Evolutionary conservation across 2,888 invertebrate genomes (phyloP), one percentile per base, ranked within the genome.

Genomic region (Meganola albula): DNA sequence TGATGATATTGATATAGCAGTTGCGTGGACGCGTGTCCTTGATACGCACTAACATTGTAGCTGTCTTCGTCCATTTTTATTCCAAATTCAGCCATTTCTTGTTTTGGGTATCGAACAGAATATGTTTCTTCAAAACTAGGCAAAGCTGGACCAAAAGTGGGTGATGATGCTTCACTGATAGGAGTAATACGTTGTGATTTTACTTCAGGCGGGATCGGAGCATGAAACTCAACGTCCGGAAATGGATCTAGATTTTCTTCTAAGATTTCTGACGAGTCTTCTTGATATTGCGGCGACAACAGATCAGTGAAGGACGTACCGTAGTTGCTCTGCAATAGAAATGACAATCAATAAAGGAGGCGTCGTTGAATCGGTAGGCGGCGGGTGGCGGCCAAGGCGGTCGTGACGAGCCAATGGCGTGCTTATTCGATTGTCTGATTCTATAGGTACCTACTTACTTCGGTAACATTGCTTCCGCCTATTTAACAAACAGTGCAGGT

Each of bases 41-140:
- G 90, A 40, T 88, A 75, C 47, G 88, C 67, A 71, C 89, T 64
- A 67, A 90, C 89, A 63, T 92, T 92, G 69, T 91, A 93, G 65
- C 93, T 93, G 58, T 94, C 94, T 63, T 94, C 94, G 69, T 94
- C 94, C 94, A 94, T 94, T 78, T 94, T 94, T 58, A 93, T 90
- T 14, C 91, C 91, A 54, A 90, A 87, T 55, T 88, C 88, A 23
- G 87, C 83, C 68, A 90, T 87, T 71, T 89, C 90, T 67, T 88
- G 89, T 56, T 87, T 88, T 39, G 89, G 89, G 64, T 92, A 92
- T 44, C 92, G 91, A 27, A 93, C 90, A 37, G 93, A 93, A 74
- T 94, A 94, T 13, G 94, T 95, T 82, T 95, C 95, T 85, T 95
- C 93, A 83, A 95, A 95, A 80, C 94, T 94, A 44, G 95, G 95